phyloP scores from a whole-genome alignment of 1,140 invertebrate species.

The Pseudoatta argentina region DNA sequence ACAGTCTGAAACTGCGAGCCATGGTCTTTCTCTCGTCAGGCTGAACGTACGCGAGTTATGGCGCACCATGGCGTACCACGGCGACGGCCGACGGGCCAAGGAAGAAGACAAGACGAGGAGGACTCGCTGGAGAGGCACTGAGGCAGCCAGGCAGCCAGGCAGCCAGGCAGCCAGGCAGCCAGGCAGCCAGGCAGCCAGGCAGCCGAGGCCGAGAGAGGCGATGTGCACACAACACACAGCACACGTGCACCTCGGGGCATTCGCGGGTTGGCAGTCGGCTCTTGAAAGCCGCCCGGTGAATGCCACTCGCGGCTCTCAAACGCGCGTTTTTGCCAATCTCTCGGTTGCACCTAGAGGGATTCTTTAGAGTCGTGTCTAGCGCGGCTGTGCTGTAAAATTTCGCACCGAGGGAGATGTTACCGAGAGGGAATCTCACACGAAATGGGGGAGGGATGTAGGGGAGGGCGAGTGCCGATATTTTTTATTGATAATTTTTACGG shows the following conservation, averaged over 20 bases:
- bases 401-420: conserved; percentile 23
- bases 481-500: not conserved
- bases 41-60: conserved; percentile 12
- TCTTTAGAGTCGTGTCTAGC: not conserved
- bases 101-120: conserved; percentile 55
- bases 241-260: conserved; percentile 76
- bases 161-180: not conserved
- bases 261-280: conserved; percentile 76
- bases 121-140: conserved; percentile 53
- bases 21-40: conserved; percentile 12
- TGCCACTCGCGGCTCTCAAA: conserved; percentile 69
- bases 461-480: not conserved
- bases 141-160: no score
- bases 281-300: conserved; percentile 76
- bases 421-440: not conserved
- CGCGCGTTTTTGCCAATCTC: conserved; percentile 68
- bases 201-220: conserved; percentile 61
- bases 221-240: conserved; percentile 18
- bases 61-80: conserved; percentile 1
- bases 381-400: conserved; percentile 46
- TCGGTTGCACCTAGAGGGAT: conserved; percentile 13
- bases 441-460: no score
- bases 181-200: no score
- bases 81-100: not conserved
- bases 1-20: conserved; percentile 71